These are phyloP conservation scores for Hydroisotoma schaefferi DNA, from an alignment of 2,888 invertebrate genomes.

Conservation along the genomic window DNA sequence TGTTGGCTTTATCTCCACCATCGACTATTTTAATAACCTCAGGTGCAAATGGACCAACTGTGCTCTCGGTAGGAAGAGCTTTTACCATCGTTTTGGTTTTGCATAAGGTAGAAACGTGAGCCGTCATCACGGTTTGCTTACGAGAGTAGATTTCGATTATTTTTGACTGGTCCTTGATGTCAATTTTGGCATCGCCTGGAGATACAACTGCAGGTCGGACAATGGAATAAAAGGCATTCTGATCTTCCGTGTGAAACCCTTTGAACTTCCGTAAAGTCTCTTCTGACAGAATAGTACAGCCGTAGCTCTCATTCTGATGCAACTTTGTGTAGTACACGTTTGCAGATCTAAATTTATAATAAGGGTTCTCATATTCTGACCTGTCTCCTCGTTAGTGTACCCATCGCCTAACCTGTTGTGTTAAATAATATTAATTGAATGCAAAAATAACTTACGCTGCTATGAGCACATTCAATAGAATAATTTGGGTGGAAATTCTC, in stretches of 20 bases:
- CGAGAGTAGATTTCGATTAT: slow-evolving; percentile 1
- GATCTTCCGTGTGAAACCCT: neutral
- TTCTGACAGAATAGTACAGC: neutral
- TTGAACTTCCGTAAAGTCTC: slow-evolving; percentile 7
- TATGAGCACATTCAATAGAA: no score
- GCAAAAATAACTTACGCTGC: no score
- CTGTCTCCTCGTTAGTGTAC: no score
- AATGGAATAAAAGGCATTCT: neutral
- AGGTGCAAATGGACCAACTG: slow-evolving; percentile 1
- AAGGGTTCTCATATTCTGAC: no score
- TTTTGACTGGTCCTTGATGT: neutral
- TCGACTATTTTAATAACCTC: slow-evolving; percentile 43
- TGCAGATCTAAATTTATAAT: neutral
- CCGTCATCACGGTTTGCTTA: neutral
- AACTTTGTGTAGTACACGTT: neutral
- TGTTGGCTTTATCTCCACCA: slow-evolving; percentile 35
- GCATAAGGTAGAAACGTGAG: neutral
- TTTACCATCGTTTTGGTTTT: neutral
- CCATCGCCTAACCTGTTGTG: no score
- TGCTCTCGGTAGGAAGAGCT: neutral
- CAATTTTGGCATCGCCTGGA: neutral
- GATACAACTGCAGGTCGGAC: neutral
- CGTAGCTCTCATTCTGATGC: neutral
- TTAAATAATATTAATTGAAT: no score
- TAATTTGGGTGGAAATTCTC: no score